Evolutionary conservation across 2,113 vertebrate genomes (phyloP), one percentile per base, ranked within the genome.

Genomic region (zebrafish (Danio rerio)): DNA sequence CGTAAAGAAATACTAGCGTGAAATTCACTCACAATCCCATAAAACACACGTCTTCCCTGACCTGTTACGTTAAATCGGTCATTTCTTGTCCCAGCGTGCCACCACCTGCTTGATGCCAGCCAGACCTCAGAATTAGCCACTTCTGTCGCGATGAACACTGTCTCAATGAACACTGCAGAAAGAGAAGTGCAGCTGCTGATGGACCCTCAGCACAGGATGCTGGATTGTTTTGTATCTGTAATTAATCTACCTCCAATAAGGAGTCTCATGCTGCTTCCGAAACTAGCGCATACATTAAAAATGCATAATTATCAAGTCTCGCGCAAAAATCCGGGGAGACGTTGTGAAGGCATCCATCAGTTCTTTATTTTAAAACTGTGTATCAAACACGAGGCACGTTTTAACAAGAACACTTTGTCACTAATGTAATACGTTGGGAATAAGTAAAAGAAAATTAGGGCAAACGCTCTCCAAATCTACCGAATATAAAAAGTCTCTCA

Each of bases 1-100:
- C 87, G 83, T 18, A 84, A 78, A 55, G 62, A 87, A 85, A 88
- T 81, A 81, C 78, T 76, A 40, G 69, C 18, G 47, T 49, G 40
- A 59, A 79, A 75, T 40, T 68, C 62, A 11, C 50, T 18, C 61
- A 52, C 18, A 52, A 43, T 81, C 13, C 49, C 53, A 63, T 49
- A 50, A 42, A 49, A 58, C 53, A 42, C 21, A 47, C 47, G 62
- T 85, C 72, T 79, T 82, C 58, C 65, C 53, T 21, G 68, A 69
- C 59, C 50, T 62, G 59, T 79, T 68, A 79, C 31, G 5, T 77
- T n/a, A 69, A 45, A 49, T 82, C 84, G 50, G 43, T 21, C 9
- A 21, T n/a, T 18, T 85, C 63, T 52, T 40, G 2, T 43, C 71
- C 21, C 58, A 65, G 75, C n/a, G 3, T 77, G 58, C 21, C n/a